Evolutionary conservation across 2,888 invertebrate genomes (phyloP).

Genomic region (Galerucella calmariensis): DNA sequence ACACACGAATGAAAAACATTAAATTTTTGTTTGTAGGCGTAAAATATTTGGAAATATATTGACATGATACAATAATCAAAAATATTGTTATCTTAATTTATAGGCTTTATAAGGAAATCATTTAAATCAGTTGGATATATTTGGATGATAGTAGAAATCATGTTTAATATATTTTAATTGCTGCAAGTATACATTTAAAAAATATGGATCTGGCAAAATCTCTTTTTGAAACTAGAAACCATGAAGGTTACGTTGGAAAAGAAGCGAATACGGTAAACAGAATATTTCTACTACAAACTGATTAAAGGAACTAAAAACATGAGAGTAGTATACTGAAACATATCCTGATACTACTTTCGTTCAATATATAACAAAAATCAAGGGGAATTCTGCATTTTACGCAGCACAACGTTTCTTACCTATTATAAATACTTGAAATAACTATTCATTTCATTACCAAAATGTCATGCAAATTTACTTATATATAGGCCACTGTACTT

Average conservation of each 20-base stretch:
- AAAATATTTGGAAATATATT: constrained; percentile 8
- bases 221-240: constrained; percentile 85
- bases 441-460: neutral
- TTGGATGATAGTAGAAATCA: neutral
- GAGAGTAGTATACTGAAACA: neutral
- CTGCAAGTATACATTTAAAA: constrained; percentile 6
- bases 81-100: constrained; percentile 3
- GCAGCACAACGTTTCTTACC: neutral
- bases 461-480: neutral
- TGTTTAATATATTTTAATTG: constrained; percentile 13
- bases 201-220: constrained; percentile 93
- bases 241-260: constrained; percentile 91
- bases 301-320: constrained; percentile 13
- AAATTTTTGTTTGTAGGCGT: constrained; percentile 3
- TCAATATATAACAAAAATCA: neutral
- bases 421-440: neutral
- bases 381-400: too few species aligned
- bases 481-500: neutral
- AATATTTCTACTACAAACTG: constrained; percentile 31
- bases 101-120: neutral
- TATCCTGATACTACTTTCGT: neutral
- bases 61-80: constrained; percentile 8
- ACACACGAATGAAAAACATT: constrained; percentile 8
- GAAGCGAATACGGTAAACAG: constrained; percentile 79
- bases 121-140: neutral